A percentile compares a stretch with the other conserved stretches of the same genome.
These are phyloP conservation scores for Peromyscus aztecus DNA, from an alignment of 2,797 vertebrate genomes.

Conservation along the genomic window DNA sequence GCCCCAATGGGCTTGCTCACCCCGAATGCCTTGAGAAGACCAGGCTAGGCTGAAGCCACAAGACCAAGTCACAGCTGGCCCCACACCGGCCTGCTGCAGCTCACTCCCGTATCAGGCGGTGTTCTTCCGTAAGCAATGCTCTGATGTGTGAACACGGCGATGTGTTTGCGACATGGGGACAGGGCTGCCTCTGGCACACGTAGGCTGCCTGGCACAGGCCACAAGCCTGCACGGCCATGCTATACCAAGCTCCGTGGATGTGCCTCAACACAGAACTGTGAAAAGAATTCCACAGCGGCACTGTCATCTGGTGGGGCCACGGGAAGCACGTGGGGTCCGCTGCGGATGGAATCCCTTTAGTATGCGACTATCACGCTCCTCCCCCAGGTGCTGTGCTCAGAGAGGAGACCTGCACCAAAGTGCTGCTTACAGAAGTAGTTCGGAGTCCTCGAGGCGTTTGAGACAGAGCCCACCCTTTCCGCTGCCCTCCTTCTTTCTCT, in stretches of 20 bases:
- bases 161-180: neutral
- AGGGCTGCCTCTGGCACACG: neutral
- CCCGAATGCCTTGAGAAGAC: neutral
- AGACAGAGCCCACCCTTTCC: neutral
- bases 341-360: neutral
- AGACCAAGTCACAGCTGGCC: neutral
- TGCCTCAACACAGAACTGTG: neutral
- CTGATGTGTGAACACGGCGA: neutral
- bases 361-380: accelerated
- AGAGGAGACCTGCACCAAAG: neutral
- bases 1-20: accelerated
- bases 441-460: neutral
- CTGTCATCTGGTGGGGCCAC: neutral
- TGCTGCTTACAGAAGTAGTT: neutral
- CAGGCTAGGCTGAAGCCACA: neutral
- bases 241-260: neutral
- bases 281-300: neutral
- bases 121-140: neutral
- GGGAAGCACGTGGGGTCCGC: neutral
- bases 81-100: too few species aligned
- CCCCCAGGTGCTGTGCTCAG: neutral
- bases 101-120: neutral
- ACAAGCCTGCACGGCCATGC: too few species aligned
- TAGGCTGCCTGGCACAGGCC: neutral
- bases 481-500: neutral